phyloP scores from a whole-genome alignment of 2,797 vertebrate species.

The Sylvia borin region DNA sequence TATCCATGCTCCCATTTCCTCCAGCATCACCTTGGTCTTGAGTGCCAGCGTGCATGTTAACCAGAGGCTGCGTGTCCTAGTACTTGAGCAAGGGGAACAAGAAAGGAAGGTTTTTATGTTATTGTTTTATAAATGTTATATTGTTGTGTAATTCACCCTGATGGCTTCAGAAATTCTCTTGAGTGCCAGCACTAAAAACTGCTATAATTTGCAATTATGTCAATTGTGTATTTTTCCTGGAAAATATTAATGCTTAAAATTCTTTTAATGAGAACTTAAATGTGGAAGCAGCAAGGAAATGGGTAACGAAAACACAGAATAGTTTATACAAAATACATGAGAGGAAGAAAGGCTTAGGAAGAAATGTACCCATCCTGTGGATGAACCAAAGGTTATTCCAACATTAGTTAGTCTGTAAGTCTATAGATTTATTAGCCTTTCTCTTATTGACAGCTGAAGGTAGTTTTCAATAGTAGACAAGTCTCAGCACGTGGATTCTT shows the following conservation, averaged over 20 bases:
- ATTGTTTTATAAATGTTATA: neutral
- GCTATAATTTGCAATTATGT: neutral
- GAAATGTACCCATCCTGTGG: neutral
- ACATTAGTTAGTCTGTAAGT: rapidly evolving
- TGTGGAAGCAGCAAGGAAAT: neutral
- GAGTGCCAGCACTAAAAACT: neutral
- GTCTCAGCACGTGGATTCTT: neutral
- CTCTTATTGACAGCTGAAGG: neutral
- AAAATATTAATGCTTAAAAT: neutral
- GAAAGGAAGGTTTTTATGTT: neutral
- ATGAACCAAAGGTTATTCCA: neutral
- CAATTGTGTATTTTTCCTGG: neutral
- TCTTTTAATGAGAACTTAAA: neutral
- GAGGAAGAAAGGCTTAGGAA: neutral
- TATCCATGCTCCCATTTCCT: neutral
- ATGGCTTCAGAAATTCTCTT: neutral
- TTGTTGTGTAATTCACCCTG: neutral
- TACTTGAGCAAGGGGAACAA: neutral
- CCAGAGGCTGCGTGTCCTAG: neutral
- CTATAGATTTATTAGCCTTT: neutral
- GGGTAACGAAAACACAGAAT: neutral
- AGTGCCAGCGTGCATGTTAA: neutral
- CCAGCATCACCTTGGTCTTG: neutral
- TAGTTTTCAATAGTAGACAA: neutral
- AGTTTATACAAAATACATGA: neutral